phyloP scores from a whole-genome alignment of 2,113 vertebrate species.

The Bothrops jararaca region DNA sequence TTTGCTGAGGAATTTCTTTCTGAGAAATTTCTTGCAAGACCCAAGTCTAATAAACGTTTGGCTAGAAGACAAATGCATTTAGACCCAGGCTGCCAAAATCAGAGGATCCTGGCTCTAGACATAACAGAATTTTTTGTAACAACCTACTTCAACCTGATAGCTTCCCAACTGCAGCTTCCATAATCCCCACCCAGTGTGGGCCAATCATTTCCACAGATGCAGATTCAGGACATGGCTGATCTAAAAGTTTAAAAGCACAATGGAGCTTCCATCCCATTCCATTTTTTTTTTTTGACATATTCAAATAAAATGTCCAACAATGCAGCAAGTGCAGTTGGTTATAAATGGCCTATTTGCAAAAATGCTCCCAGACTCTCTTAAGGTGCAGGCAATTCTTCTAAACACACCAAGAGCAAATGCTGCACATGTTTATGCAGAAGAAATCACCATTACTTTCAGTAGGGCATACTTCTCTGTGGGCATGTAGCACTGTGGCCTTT shows the following conservation, averaged over 20 bases:
- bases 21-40: accelerated
- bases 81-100: neutral
- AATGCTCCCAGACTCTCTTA: neutral
- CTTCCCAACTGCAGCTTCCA: neutral
- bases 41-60: neutral
- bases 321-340: accelerated
- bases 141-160: neutral
- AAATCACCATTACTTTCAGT: neutral
- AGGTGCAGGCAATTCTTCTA: neutral
- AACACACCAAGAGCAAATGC: neutral
- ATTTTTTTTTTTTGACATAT: neutral
- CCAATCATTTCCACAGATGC: neutral
- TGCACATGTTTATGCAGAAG: neutral
- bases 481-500: neutral
- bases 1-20: neutral
- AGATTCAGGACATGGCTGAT: neutral
- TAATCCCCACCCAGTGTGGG: neutral
- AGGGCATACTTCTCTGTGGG: neutral
- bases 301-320: neutral
- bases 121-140: accelerated
- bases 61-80: neutral
- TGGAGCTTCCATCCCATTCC: neutral
- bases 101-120: neutral
- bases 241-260: neutral
- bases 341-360: neutral